Evolutionary conservation across 2,113 vertebrate genomes (phyloP).

Genomic region (Marcusenius ussheri): DNA sequence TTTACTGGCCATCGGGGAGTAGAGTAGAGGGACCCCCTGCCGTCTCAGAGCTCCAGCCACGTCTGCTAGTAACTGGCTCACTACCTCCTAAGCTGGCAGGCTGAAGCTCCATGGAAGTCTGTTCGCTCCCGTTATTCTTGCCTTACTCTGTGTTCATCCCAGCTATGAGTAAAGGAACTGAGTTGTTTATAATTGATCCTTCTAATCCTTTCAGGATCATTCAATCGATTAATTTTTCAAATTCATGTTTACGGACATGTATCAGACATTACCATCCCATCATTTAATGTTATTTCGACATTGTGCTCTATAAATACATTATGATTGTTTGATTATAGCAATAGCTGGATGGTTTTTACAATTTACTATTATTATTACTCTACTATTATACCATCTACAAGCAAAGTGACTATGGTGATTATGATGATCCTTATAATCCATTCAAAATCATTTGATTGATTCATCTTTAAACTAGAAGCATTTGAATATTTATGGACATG

Average conservation of each 20-base stretch:
- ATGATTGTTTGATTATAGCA: neutral
- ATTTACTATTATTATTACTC: neutral
- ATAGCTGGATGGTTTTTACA: neutral
- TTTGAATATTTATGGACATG: neutral
- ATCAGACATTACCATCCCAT: neutral
- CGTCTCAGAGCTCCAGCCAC: neutral
- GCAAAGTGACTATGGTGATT: neutral
- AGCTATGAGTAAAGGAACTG: neutral
- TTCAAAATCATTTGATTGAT: neutral
- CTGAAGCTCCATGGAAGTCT: neutral
- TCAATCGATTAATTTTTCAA: neutral
- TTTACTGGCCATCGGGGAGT: constrained; percentile 4
- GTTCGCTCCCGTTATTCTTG: neutral
- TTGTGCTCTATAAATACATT: neutral
- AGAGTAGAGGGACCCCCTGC: neutral
- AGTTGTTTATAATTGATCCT: neutral
- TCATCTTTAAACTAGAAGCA: neutral
- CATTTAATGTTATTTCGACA: neutral
- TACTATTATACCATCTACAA: neutral
- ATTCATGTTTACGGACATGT: neutral
- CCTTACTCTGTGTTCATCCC: neutral
- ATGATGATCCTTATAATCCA: neutral
- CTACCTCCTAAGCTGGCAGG: neutral
- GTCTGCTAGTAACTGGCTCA: neutral
- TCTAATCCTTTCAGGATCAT: neutral